Conservation (phyloP, 1,140 invertebrate genomes). For the Lepidurus packardi region DNA sequence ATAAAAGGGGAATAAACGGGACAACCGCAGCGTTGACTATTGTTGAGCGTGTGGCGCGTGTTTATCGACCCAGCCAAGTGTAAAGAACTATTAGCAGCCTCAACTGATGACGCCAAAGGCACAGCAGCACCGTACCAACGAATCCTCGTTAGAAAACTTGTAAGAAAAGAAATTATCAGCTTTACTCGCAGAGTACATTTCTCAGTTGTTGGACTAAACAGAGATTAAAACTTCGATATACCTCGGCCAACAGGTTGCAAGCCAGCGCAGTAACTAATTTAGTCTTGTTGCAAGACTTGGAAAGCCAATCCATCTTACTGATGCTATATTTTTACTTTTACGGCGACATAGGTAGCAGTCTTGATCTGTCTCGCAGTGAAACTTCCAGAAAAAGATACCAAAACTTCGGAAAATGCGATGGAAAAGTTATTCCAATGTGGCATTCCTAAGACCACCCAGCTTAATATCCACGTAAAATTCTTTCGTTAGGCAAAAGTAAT, state of each 20-base stretch:
- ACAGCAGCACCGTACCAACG: background rate
- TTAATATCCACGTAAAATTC: background rate
- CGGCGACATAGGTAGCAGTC: background rate
- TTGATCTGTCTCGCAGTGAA: background rate
- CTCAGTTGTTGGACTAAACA: background rate
- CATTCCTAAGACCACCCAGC: background rate
- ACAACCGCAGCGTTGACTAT: background rate
- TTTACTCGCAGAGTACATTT: background rate
- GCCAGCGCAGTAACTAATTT: background rate
- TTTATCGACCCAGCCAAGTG: background rate
- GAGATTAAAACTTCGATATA: background rate
- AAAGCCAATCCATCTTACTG: background rate
- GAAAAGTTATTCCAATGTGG: background rate
- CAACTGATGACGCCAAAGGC: conserved; percentile 5
- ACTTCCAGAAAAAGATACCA: background rate
- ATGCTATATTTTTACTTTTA: background rate
- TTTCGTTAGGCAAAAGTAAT: background rate
- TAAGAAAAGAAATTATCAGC: background rate
- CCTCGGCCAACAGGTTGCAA: conserved; percentile 9
- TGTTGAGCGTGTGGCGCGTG: conserved; percentile 3
- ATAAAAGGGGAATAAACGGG: background rate
- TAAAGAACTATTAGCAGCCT: conserved; percentile 6
- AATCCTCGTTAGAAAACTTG: background rate
- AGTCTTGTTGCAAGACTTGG: background rate
- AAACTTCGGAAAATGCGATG: background rate